Conservation (phyloP, 2,888 invertebrate genomes). For the Xestia sexstrigata region DNA sequence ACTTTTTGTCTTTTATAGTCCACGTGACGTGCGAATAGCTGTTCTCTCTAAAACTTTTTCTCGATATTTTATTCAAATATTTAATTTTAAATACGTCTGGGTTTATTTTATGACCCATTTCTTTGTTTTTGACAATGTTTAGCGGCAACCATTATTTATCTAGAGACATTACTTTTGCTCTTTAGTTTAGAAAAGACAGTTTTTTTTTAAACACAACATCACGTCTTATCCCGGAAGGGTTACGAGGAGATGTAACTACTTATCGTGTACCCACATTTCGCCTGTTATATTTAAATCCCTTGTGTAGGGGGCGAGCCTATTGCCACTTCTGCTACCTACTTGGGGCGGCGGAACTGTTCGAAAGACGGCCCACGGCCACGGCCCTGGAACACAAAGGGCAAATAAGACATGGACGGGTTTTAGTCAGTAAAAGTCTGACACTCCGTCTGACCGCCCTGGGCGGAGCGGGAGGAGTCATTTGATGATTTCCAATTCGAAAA, state of each 20-base stretch:
- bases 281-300: background rate
- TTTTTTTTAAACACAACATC: background rate
- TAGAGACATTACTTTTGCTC: background rate
- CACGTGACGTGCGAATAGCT: constrained; percentile 16
- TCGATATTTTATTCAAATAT: background rate
- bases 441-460: too few species aligned
- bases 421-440: too few species aligned
- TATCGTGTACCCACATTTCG: background rate
- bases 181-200: background rate
- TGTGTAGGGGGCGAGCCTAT: background rate
- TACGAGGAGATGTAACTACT: background rate
- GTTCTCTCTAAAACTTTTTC: background rate
- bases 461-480: too few species aligned
- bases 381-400: too few species aligned
- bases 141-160: constrained; percentile 20
- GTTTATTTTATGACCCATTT: background rate
- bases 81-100: background rate
- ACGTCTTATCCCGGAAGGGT: background rate
- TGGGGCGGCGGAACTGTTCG: too few species aligned
- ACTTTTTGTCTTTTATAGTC: constrained; percentile 16
- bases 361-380: too few species aligned
- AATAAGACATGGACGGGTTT: too few species aligned
- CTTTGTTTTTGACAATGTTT: constrained; percentile 1
- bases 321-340: too few species aligned
- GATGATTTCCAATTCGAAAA: too few species aligned